These are phyloP conservation scores for Agrypnia vestita DNA, from an alignment of 1,140 invertebrate genomes.

Conservation along the genomic window DNA sequence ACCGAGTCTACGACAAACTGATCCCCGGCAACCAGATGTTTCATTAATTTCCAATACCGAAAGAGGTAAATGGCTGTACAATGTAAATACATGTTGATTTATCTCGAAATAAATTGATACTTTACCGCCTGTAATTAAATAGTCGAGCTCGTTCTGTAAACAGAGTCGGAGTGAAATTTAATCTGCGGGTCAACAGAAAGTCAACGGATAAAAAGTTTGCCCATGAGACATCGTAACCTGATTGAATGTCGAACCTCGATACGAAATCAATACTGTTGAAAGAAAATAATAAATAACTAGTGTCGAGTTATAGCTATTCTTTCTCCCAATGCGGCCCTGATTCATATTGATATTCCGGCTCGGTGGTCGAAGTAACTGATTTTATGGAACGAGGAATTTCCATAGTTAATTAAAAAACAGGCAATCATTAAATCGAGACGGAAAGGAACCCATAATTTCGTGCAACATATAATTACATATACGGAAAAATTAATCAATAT, in stretches of 20 bases:
- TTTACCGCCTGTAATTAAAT: constrained; percentile 56
- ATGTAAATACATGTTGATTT: constrained; percentile 55
- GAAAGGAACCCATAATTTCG: constrained; percentile 18
- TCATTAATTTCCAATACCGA: constrained; percentile 38
- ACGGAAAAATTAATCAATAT: constrained; percentile 13
- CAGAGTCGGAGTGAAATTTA: background rate
- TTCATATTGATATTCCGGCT: background rate
- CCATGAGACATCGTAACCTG: too few species aligned
- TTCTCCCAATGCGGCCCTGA: background rate
- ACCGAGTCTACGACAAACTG: too few species aligned
- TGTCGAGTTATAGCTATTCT: background rate
- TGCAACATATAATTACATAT: constrained; percentile 13
- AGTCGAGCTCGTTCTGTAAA: constrained; percentile 41
- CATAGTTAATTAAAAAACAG: background rate
- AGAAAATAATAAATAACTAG: background rate
- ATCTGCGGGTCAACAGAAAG: background rate
- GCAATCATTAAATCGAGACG: constrained; percentile 2
- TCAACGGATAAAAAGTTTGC: too few species aligned
- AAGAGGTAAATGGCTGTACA: constrained; percentile 38
- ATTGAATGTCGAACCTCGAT: too few species aligned
- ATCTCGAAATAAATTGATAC: constrained; percentile 48
- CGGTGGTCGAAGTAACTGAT: background rate
- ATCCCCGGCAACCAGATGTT: constrained; percentile 3
- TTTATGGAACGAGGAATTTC: background rate
- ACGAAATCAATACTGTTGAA: background rate